phyloP scores from a whole-genome alignment of 2,797 vertebrate genomes.

The Ara ararauna region DNA sequence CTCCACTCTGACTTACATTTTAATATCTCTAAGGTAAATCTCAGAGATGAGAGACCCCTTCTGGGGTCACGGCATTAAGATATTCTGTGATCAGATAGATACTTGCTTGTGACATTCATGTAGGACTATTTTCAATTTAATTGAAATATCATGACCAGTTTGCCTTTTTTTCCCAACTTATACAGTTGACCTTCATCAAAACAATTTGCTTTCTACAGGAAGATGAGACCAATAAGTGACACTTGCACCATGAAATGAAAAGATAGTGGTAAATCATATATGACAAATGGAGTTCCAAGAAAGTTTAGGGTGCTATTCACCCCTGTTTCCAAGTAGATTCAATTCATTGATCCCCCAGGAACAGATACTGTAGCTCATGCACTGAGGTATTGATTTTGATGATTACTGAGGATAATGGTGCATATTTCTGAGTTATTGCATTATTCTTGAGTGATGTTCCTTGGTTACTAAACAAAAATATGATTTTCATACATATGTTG shows the following conservation, averaged over 20 bases:
- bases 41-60: not conserved
- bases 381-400: conserved; percentile 35
- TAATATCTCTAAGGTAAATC: not conserved
- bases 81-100: not conserved
- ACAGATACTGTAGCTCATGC: not conserved
- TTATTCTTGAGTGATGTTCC: not conserved
- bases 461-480: not conserved
- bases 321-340: not conserved
- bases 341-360: conserved; percentile 5
- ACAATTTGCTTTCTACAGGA: conserved; percentile 29
- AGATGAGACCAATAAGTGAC: conserved; percentile 24
- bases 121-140: conserved; percentile 3
- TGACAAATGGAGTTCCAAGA: conserved; percentile 44
- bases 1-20: not conserved
- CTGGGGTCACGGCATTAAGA: not conserved
- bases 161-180: not conserved
- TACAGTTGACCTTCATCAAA: conserved; percentile 46
- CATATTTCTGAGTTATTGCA: not conserved
- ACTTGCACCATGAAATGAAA: conserved; percentile 3
- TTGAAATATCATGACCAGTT: not conserved
- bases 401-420: not conserved
- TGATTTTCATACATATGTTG: not conserved
- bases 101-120: not conserved
- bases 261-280: conserved; percentile 5
- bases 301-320: conserved; percentile 31